Percentiles rank a stretch among this genome's conserved stretches.
Conservation (phyloP, 2,888 invertebrate species). For the Scaptomyza cyrtandrae region DNA sequence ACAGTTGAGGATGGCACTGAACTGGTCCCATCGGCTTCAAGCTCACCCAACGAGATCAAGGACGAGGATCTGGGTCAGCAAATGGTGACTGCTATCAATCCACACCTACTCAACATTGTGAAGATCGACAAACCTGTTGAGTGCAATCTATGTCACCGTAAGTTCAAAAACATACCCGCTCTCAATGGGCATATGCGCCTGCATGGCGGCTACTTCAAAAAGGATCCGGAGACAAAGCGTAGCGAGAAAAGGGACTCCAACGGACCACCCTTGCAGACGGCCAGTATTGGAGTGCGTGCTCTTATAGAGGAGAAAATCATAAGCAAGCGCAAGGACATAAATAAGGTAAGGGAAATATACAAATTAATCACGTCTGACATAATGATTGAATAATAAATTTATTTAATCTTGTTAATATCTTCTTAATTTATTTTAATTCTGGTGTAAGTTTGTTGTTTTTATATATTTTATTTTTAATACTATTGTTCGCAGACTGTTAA, state of each 20-base stretch:
- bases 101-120: slow-evolving; percentile 83
- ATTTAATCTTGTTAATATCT: too few species aligned
- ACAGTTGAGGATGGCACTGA: slow-evolving; percentile 79
- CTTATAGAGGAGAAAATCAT: slow-evolving; percentile 97
- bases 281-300: slow-evolving; percentile 94
- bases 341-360: slow-evolving; percentile 74
- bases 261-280: slow-evolving; percentile 95
- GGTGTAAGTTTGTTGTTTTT: too few species aligned
- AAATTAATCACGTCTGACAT: neutral
- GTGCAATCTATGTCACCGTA: slow-evolving; percentile 97
- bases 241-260: slow-evolving; percentile 92
- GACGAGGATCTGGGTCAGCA: slow-evolving; percentile 76
- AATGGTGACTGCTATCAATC: slow-evolving; percentile 79
- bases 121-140: slow-evolving; percentile 94
- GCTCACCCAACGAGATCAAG: slow-evolving; percentile 63
- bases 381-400: too few species aligned
- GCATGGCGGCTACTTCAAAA: slow-evolving; percentile 98
- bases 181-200: slow-evolving; percentile 99
- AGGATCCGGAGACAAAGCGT: slow-evolving; percentile 95
- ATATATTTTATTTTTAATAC: too few species aligned
- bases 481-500: too few species aligned
- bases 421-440: neutral
- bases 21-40: slow-evolving; percentile 68
- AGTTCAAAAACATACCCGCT: slow-evolving; percentile 98
- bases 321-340: slow-evolving; percentile 88